phyloP scores from a whole-genome alignment of 2,888 invertebrate genomes.

The Thera britannica region DNA sequence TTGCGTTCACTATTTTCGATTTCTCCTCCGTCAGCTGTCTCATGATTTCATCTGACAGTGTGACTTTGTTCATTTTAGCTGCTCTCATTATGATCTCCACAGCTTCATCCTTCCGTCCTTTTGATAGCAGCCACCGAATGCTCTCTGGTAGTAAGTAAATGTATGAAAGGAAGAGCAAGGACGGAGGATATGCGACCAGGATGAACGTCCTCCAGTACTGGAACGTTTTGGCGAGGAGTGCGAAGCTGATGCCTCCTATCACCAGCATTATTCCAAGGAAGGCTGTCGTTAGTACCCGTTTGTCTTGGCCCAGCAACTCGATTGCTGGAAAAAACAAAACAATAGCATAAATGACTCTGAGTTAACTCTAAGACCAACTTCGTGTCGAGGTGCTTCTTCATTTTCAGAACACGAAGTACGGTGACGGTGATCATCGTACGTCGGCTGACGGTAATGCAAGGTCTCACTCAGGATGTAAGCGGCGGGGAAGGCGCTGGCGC shows the following conservation, averaged over 20 bases:
- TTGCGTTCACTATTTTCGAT: slow-evolving; percentile 54
- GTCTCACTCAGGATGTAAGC: slow-evolving; percentile 81
- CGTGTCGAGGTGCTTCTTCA: no score
- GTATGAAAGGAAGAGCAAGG: slow-evolving; percentile 87
- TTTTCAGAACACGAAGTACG: no score
- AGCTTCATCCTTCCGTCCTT: slow-evolving; percentile 87
- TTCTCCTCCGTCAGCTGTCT: slow-evolving; percentile 73
- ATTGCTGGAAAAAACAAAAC: slow-evolving; percentile 63
- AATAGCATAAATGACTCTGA: background rate
- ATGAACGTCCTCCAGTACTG: slow-evolving; percentile 89
- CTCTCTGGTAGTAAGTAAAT: slow-evolving; percentile 91
- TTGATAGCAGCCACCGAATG: slow-evolving; percentile 90
- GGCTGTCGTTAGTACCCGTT: slow-evolving; percentile 73
- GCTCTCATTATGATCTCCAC: slow-evolving; percentile 86
- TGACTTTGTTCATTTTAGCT: slow-evolving; percentile 86
- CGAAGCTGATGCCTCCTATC: slow-evolving; percentile 88
- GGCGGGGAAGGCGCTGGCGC: slow-evolving; percentile 84
- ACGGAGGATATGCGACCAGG: slow-evolving; percentile 88
- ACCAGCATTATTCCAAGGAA: slow-evolving; percentile 83
- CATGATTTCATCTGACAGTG: slow-evolving; percentile 74
- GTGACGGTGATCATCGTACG: background rate
- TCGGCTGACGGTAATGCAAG: background rate
- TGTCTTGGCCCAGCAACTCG: slow-evolving; percentile 75
- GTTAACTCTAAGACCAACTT: no score
- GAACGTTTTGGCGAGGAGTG: slow-evolving; percentile 87